Base-by-base conservation (phyloP, 2,888 invertebrate genomes). In the Choristoneura rosaceana region DNA sequence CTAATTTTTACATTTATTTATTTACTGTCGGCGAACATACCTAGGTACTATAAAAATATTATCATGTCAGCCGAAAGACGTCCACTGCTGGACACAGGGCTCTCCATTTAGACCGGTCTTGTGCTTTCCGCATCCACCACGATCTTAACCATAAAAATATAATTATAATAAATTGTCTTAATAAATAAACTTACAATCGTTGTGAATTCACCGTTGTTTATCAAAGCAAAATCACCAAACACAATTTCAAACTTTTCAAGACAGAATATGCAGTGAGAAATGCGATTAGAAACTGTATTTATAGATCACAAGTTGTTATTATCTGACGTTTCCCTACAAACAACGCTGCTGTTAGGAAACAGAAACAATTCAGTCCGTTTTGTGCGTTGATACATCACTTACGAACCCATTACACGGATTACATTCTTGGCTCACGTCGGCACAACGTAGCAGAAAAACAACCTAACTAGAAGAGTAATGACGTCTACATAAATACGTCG, bases 401-500 rank as follows among this genome's bases (percentile, higher is more conserved):
- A 86, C 84, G 85, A 84, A 82, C 81, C 85, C 86, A 89, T 90
- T 89, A 89, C 85, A 83, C 78, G 84, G 85, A 89, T 88, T 85
- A 87, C 86, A 89, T 90, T 91, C 88, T 91, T 90, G 89, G 88
- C 88, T 86, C 86, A 75, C 74, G 74, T 69, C 78, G 74, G 76
- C 70, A 81, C 84, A 80, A 79, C 80, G 75, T 77, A 77, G 74
- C 70, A 75, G 80, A 80, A 86, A 87, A 87, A 86, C 87, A 86
- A 84, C 82, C 84, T 84, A 83, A 84, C 81, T 79, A 78, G 76
- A 76, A 79, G 79, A 82, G 84, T 82, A 82, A 79, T 79, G 75
- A 70, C 69, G 70, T 76, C 75, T 71, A 71, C 75, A 68, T 71
- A 71, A 74, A 68, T 69, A 41, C 71, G 74, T 47, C 74, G 64